Evolutionary conservation across 2,888 invertebrate species (phyloP).

Genomic region (Apoderus coryli): DNA sequence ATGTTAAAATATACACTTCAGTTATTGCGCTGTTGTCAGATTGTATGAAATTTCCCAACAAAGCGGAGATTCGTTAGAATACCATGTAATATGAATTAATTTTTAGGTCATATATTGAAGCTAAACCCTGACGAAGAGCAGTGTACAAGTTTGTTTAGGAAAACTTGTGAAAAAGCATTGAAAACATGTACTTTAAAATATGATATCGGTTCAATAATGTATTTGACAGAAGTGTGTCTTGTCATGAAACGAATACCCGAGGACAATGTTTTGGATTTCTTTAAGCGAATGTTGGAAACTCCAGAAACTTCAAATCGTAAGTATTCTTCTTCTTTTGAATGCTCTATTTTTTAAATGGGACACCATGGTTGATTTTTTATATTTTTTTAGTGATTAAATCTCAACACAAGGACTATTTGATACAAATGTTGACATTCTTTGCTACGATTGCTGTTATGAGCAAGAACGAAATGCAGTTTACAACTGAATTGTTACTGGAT

Average conservation of each 20-base stretch:
- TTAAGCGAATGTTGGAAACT: constrained; percentile 16
- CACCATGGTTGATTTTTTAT: no score
- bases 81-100: no score
- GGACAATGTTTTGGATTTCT: constrained; percentile 13
- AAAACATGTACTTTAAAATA: constrained; percentile 13
- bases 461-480: constrained; percentile 15
- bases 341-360: no score
- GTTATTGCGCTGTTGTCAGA: no score
- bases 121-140: constrained; percentile 14
- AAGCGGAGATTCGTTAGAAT: no score
- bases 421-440: constrained; percentile 19
- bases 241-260: constrained; percentile 15
- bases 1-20: no score
- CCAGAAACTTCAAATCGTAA: constrained; percentile 11
- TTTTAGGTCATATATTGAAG: constrained; percentile 14
- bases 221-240: constrained; percentile 19
- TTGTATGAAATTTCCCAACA: no score
- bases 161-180: constrained; percentile 17
- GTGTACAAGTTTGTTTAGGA: constrained; percentile 13
- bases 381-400: constrained; percentile 12
- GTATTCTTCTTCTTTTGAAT: no score
- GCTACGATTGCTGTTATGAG: constrained; percentile 19
- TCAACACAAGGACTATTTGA: constrained; percentile 14
- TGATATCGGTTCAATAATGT: constrained; percentile 18
- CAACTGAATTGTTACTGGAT: constrained; percentile 13